Percentiles rank a stretch among this genome's conserved stretches.
Conservation (phyloP, 2,888 invertebrate species). For the Pandemis cinnamomeana region DNA sequence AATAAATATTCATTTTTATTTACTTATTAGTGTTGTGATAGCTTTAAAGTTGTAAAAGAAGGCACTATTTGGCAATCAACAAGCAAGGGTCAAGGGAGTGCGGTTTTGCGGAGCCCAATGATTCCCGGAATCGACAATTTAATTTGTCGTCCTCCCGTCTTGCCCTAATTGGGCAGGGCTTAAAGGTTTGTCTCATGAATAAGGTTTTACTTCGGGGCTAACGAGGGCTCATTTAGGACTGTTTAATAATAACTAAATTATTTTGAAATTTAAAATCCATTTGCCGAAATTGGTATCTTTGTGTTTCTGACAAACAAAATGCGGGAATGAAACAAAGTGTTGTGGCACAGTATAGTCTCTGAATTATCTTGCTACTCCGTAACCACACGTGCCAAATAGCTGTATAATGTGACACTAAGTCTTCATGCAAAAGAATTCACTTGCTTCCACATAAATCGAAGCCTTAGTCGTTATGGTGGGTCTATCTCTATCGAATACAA, state of each 20-base stretch:
- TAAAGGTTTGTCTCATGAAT: conserved; percentile 35
- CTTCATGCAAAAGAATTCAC: too few relatives aligned
- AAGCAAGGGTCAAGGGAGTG: conserved; percentile 27
- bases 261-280: conserved; percentile 7
- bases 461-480: too few relatives aligned
- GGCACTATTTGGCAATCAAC: conserved; percentile 25
- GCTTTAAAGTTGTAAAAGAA: neutral
- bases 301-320: neutral
- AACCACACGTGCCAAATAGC: too few relatives aligned
- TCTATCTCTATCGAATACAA: too few relatives aligned
- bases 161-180: conserved; percentile 39
- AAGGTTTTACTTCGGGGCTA: conserved; percentile 22
- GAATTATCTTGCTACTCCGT: too few relatives aligned
- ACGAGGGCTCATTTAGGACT: conserved; percentile 26
- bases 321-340: too few relatives aligned
- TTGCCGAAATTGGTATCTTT: neutral
- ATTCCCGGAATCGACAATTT: conserved; percentile 39
- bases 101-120: conserved; percentile 25
- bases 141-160: conserved; percentile 41
- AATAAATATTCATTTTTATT: too few relatives aligned
- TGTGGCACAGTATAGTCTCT: too few relatives aligned
- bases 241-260: conserved; percentile 10
- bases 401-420: too few relatives aligned
- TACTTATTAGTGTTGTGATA: too few relatives aligned
- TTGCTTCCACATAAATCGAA: too few relatives aligned